Percentiles rank a stretch among this genome's conserved stretches.
These are phyloP conservation scores for Cataglyphis livida DNA, from an alignment of 2,888 invertebrate species.

Conservation along the genomic window DNA sequence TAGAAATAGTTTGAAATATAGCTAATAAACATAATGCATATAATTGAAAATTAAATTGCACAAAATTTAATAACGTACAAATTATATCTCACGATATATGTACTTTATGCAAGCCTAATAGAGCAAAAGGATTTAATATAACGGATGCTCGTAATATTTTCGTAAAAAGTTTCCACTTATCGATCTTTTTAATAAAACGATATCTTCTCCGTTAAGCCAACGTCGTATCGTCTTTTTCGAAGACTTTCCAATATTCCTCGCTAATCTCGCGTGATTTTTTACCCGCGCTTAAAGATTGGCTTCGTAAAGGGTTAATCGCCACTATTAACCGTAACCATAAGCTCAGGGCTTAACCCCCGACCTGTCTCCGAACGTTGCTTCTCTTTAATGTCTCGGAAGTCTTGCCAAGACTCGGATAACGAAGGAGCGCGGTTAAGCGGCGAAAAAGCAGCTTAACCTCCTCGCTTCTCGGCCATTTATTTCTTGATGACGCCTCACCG, in stretches of 20 bases:
- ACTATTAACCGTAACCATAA: conserved; percentile 69
- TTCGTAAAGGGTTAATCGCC: conserved; percentile 53
- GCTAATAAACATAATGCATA: not conserved
- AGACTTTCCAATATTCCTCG: conserved; percentile 45
- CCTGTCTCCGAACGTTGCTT: conserved; percentile 62
- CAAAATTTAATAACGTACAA: conserved; percentile 1
- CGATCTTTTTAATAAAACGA: conserved; percentile 20
- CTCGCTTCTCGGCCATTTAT: conserved; percentile 50
- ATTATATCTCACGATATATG: not conserved
- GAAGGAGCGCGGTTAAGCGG: conserved; percentile 56
- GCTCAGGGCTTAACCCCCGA: conserved; percentile 52
- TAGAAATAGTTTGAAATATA: conserved; percentile 1
- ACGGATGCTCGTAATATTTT: conserved; percentile 8
- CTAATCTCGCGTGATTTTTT: conserved; percentile 55
- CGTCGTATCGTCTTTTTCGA: conserved; percentile 13
- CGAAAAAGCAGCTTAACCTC: conserved; percentile 56
- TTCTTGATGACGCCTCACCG: conserved; percentile 48
- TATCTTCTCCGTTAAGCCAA: not conserved
- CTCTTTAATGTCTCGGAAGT: conserved; percentile 63
- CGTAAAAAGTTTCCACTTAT: not conserved
- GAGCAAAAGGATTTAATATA: conserved; percentile 9
- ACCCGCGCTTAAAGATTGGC: conserved; percentile 52
- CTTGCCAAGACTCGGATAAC: conserved; percentile 61
- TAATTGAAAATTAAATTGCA: conserved; percentile 9
- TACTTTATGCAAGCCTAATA: conserved; percentile 4